Evolutionary conservation across 2,797 vertebrate species (phyloP).

Genomic region (Melanotaenia trifasciata): DNA sequence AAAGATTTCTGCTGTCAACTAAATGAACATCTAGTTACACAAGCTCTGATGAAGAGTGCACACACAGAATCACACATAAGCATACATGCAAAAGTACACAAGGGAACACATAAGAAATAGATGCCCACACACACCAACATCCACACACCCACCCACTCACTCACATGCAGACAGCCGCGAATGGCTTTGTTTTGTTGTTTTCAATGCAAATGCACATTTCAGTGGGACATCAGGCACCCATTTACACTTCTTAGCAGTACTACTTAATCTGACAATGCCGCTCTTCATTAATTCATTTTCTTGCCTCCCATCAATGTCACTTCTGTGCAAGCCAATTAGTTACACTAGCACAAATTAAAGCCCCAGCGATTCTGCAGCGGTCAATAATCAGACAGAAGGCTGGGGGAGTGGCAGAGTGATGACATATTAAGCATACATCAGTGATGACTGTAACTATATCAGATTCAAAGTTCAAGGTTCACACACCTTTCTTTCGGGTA

Average conservation of each 20-base stretch:
- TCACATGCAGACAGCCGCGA: conserved; percentile 10
- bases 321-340: conserved; percentile 77
- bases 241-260: conserved; percentile 51
- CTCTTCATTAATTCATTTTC: conserved; percentile 69
- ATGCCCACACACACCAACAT: conserved; percentile 28
- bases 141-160: conserved; percentile 31
- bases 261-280: conserved; percentile 58
- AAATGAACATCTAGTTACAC: conserved; percentile 76
- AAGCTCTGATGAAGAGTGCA: conserved; percentile 61
- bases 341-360: conserved; percentile 78
- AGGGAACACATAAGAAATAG: neutral
- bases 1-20: conserved; percentile 76
- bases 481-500: conserved; percentile 10
- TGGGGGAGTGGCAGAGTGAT: conserved; percentile 42
- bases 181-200: conserved; percentile 33
- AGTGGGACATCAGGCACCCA: conserved; percentile 25
- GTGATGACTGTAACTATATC: conserved; percentile 17
- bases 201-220: conserved; percentile 46
- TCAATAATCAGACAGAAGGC: conserved; percentile 75
- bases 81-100: neutral
- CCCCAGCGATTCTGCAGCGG: conserved; percentile 68
- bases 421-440: conserved; percentile 52
- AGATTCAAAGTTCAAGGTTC: neutral
- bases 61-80: conserved; percentile 31
- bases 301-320: conserved; percentile 72